Conservation (phyloP, 2,113 vertebrate species). For the sheep (Ovis aries) region ARS-UI_Ramb_v3.0 NC_056064.1:26187001-26187500, state of each 20-base stretch:
- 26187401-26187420: not conserved
- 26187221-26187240: not conserved
- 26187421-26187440: not conserved
- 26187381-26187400: not conserved
- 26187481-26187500: not conserved
- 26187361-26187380: not conserved
- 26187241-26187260: not conserved
- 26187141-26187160: not conserved
- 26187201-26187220: not conserved
- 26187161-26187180: not conserved
- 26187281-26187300: not conserved
- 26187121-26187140: not conserved
- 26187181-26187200: not conserved
- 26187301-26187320: not conserved
- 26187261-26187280: not conserved
- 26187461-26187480: not conserved
- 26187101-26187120: not conserved
- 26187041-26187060: accelerated
- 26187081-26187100: not conserved
- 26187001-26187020: not conserved
- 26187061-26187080: not conserved
- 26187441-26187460: not conserved
- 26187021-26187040: accelerated
- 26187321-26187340: not conserved
- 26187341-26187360: not conserved